Evolutionary conservation across 2,888 invertebrate species (phyloP), one percentile per base, ranked within the genome.

Genomic region (Dynastes hyllus): DNA sequence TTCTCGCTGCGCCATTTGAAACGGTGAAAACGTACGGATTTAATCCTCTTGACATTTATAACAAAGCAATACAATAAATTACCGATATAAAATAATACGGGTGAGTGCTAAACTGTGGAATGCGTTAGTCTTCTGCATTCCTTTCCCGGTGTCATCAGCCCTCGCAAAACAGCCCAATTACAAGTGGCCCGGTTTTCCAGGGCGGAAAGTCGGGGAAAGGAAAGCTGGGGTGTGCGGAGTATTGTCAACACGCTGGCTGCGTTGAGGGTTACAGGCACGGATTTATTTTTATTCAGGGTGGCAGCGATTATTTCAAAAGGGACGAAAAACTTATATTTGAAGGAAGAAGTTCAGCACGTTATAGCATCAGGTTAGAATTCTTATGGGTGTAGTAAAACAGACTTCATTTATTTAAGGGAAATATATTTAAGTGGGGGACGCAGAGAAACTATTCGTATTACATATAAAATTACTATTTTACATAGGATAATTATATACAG

Each of bases 1-100:
- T 80, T 45, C 61, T 40, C 50, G 2, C 32, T 73, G 16, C 27
- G 9, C 61, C 40, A 27, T 61, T 40, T 11, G 67, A 22, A 73
- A 22, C 67, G 8, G 69, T 69, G 69, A 69, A 51, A 83, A 84
- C 82, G 81, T 81, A 81, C 82, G 83, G 86, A 87, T 88, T 88
- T 87, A 88, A 88, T 88, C 85, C 86, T 85, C 73, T 83, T 86
- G 87, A 87, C 87, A 85, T 87, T 87, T 86, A 84, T 85, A 87
- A 88, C 88, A 88, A 88, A 87, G 88, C 87, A 85, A 87, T 88
- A 88, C 88, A 86, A 88, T 88, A 88, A 88, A 88, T 88, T 88
- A 88, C 87, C 87, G 86, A 88, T 88, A 88, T 88, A 88, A 88
- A 88, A 88, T 88, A 88, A 88, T 88, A 88, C 87, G 87, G 87